Evolutionary conservation across 1,140 invertebrate species (phyloP).

Genomic region (Dendroctonus valens): DNA sequence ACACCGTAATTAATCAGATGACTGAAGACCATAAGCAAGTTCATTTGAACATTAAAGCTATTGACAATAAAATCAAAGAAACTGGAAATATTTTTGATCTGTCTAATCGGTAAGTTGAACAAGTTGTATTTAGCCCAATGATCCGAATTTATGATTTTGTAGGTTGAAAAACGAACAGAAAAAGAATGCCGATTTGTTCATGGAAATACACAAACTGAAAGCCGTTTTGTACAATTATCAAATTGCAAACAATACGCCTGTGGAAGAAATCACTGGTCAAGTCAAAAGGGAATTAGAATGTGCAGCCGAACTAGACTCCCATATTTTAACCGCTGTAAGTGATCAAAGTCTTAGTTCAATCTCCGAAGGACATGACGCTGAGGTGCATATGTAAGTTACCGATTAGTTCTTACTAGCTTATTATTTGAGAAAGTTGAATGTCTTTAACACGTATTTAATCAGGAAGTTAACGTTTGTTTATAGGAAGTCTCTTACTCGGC

Average conservation of each 20-base stretch:
- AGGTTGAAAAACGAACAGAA: conserved; percentile 49
- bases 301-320: conserved; percentile 59
- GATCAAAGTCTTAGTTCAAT: conserved; percentile 37
- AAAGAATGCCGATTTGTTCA: conserved; percentile 48
- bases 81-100: conserved; percentile 50
- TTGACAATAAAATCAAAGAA: conserved; percentile 54
- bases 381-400: conserved; percentile 32
- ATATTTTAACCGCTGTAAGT: conserved; percentile 54
- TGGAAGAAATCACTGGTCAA: conserved; percentile 59
- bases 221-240: conserved; percentile 40
- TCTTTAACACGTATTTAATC: not conserved
- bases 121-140: not conserved
- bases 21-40: conserved; percentile 55
- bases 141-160: conserved; percentile 3
- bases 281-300: conserved; percentile 61
- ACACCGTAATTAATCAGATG: conserved; percentile 55
- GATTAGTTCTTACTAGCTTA: not conserved
- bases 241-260: conserved; percentile 45
- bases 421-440: not conserved
- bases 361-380: conserved; percentile 37
- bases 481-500: conserved; percentile 44
- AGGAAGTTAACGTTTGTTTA: conserved; percentile 8
- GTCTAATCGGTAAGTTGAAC: conserved; percentile 17
- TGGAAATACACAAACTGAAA: conserved; percentile 48
- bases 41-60: conserved; percentile 53